Conservation (phyloP, 2,888 invertebrate genomes). For the Tethea ocularis region DNA sequence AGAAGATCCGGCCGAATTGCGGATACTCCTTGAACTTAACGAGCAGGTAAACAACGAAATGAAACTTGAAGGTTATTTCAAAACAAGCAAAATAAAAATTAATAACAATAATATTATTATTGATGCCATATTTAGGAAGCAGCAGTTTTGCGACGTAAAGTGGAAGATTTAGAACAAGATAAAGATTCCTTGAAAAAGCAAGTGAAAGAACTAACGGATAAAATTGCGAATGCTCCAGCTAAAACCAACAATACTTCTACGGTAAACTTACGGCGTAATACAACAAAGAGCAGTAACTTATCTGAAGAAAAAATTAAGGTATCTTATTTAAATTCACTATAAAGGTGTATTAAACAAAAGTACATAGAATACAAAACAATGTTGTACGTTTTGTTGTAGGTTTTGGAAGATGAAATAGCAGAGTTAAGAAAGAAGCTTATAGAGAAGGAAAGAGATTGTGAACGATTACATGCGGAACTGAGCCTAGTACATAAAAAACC, state of each 20-base stretch:
- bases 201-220: constrained; percentile 90
- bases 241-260: constrained; percentile 63
- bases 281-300: constrained; percentile 74
- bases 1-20: constrained; percentile 92
- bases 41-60: constrained; percentile 85
- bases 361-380: no score
- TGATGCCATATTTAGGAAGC: constrained; percentile 86
- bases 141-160: constrained; percentile 90
- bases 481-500: constrained; percentile 85
- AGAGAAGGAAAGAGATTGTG: constrained; percentile 92
- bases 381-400: constrained; percentile 55
- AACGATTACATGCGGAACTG: constrained; percentile 89
- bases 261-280: constrained; percentile 56
- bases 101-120: background rate
- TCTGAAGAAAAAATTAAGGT: constrained; percentile 88
- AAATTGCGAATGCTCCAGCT: constrained; percentile 79
- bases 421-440: constrained; percentile 89
- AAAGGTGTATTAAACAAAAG: no score
- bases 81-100: background rate
- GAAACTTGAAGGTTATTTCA: constrained; percentile 3
- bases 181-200: constrained; percentile 89
- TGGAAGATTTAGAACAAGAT: constrained; percentile 92
- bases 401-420: constrained; percentile 88
- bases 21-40: constrained; percentile 93
- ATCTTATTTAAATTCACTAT: constrained; percentile 22